Conservation (phyloP, 1,140 invertebrate species). For the Chionoecetes opilio region DNA sequence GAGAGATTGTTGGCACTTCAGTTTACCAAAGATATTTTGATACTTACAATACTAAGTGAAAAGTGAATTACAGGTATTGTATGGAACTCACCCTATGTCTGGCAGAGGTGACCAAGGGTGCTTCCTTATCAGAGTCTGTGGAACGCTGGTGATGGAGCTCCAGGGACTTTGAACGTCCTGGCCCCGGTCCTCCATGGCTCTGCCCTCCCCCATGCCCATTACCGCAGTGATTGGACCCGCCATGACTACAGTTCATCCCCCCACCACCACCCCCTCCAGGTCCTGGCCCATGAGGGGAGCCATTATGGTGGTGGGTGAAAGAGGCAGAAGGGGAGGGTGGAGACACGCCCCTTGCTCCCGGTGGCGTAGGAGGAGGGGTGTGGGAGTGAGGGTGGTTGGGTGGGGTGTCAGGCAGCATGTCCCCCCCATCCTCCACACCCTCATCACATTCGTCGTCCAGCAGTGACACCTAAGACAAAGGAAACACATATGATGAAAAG, state of each 20-base stretch:
- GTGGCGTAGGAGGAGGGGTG: slow-evolving; percentile 65
- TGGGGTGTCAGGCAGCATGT: slow-evolving; percentile 68
- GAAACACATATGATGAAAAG: too few relatives aligned
- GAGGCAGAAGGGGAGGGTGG: slow-evolving; percentile 66
- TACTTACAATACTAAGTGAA: too few relatives aligned
- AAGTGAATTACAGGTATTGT: too few relatives aligned
- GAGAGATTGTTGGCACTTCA: too few relatives aligned
- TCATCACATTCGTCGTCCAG: slow-evolving; percentile 75
- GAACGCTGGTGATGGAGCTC: slow-evolving; percentile 74
- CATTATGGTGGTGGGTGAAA: slow-evolving; percentile 70
- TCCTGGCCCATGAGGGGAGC: slow-evolving; percentile 59
- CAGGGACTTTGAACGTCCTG: slow-evolving; percentile 68
- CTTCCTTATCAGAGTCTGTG: slow-evolving; percentile 73
- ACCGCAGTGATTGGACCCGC: slow-evolving; percentile 50
- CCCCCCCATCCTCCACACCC: slow-evolving; percentile 72
- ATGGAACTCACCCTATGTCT: slow-evolving; percentile 69
- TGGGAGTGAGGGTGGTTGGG: slow-evolving; percentile 64
- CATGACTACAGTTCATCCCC: slow-evolving; percentile 50
- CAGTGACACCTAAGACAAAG: slow-evolving; percentile 70
- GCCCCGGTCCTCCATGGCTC: slow-evolving; percentile 14
- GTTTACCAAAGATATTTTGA: too few relatives aligned
- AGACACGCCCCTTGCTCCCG: slow-evolving; percentile 60
- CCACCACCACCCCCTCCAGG: slow-evolving; percentile 71
- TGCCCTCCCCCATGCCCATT: slow-evolving; percentile 38
- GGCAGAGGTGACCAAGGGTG: slow-evolving; percentile 71